Evolutionary conservation across 2,888 invertebrate species (phyloP).

Genomic region (Embidobia sp.): DNA sequence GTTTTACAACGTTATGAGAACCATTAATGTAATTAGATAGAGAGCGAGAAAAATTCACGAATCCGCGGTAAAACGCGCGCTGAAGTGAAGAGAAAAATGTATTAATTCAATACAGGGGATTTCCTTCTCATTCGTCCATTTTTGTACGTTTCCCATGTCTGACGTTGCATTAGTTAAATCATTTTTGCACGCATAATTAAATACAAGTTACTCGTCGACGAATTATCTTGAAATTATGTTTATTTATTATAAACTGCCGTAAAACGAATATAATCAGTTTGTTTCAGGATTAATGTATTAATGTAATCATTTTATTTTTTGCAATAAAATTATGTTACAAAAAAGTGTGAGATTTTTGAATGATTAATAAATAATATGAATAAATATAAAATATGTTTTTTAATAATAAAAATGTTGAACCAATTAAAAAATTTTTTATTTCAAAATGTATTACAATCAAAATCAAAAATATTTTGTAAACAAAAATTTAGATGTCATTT

Average conservation of each 20-base stretch:
- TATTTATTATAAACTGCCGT: constrained; percentile 5
- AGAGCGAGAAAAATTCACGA: constrained; percentile 5
- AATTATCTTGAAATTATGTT: constrained; percentile 9
- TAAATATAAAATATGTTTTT: too few relatives aligned
- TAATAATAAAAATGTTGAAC: too few relatives aligned
- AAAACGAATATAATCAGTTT: too few relatives aligned
- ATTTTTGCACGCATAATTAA: constrained; percentile 26
- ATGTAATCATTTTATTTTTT: too few relatives aligned
- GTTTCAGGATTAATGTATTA: too few relatives aligned
- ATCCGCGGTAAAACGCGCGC: background rate
- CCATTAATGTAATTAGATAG: constrained; percentile 47
- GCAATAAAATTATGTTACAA: too few relatives aligned
- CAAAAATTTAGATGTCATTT: too few relatives aligned
- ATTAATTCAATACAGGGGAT: constrained; percentile 26
- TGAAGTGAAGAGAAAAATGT: constrained; percentile 22
- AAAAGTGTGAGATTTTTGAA: too few relatives aligned
- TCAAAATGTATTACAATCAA: too few relatives aligned
- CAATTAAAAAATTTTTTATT: too few relatives aligned
- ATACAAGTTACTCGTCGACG: background rate
- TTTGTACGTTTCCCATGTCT: constrained; percentile 11
- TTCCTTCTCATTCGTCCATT: constrained; percentile 11
- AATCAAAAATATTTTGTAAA: too few relatives aligned
- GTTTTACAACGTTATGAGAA: constrained; percentile 36
- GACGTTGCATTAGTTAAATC: constrained; percentile 41
- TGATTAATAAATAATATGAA: too few relatives aligned